A percentile compares a stretch with the other conserved stretches of the same genome.
Evolutionary conservation across 2,113 vertebrate genomes (phyloP).

Genomic region (Empidonax alnorum): DNA sequence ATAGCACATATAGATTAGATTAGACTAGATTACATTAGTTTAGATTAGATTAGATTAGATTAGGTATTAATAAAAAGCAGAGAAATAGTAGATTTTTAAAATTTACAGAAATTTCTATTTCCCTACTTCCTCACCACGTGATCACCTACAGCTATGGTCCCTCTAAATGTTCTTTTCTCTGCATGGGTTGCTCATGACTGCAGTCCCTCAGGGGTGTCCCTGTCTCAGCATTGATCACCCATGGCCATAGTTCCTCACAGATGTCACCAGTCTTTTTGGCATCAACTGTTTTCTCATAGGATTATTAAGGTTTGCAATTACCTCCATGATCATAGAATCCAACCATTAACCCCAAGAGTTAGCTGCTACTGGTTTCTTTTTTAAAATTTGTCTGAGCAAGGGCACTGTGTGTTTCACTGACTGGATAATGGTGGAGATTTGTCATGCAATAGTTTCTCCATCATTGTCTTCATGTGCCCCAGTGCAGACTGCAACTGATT

Average conservation of each 20-base stretch:
- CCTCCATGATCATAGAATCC: neutral
- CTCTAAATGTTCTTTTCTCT: neutral
- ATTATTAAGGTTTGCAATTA: neutral
- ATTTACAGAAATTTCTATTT: neutral
- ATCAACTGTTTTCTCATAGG: neutral
- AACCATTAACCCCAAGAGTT: neutral
- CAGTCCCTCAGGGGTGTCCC: neutral
- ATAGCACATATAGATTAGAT: neutral
- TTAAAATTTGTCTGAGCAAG: neutral
- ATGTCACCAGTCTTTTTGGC: neutral
- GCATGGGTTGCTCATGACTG: accelerated
- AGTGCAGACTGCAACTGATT: neutral
- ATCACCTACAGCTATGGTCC: neutral
- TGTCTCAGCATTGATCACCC: neutral
- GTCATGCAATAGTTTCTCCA: neutral
- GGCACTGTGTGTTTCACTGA: neutral
- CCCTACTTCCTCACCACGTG: neutral
- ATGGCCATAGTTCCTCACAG: neutral
- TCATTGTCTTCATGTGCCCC: neutral
- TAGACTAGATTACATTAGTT: neutral
- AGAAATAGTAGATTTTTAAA: neutral
- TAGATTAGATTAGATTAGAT: neutral
- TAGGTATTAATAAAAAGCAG: neutral
- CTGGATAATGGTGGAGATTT: neutral
- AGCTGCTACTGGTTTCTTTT: accelerated